Percentiles rank a stretch among this genome's conserved stretches.
Conservation (phyloP, 1,140 invertebrate species). For the Euwallacea similis region DNA sequence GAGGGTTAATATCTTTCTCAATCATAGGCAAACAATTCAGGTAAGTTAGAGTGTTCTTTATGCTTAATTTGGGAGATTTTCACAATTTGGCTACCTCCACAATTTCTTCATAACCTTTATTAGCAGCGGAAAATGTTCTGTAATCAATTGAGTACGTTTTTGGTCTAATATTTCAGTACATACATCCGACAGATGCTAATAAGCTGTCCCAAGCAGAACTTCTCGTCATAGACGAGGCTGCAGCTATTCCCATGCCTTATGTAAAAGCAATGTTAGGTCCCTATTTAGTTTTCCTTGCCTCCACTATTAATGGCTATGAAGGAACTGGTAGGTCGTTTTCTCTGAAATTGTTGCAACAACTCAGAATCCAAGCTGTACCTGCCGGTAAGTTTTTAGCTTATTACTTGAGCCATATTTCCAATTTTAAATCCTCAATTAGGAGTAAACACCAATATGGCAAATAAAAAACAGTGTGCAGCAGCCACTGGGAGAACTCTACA, state of each 20-base stretch:
- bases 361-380: constrained; percentile 65
- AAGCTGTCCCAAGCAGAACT: constrained; percentile 92
- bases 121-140: too few species aligned
- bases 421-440: constrained; percentile 35
- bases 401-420: neutral
- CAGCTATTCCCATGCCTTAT: constrained; percentile 93
- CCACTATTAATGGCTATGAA: constrained; percentile 98
- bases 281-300: constrained; percentile 94
- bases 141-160: too few species aligned
- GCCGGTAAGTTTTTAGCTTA: constrained; percentile 36
- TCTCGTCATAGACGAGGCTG: constrained; percentile 97
- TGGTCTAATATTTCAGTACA: constrained; percentile 68
- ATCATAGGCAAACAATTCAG: constrained; percentile 96
- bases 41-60: constrained; percentile 54
- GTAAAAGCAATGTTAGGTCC: constrained; percentile 91
- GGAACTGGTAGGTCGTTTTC: constrained; percentile 96
- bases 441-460: constrained; percentile 54
- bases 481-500: constrained; percentile 58
- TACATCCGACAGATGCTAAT: constrained; percentile 88
- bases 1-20: constrained; percentile 86
- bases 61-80: neutral
- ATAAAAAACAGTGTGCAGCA: constrained; percentile 54
- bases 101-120: too few species aligned
- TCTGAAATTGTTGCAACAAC: constrained; percentile 90
- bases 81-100: too few species aligned